A percentile compares a stretch with the other conserved stretches of the same genome.
Evolutionary conservation across 2,888 invertebrate genomes (phyloP).

Genomic region (Pristionchus arcanus): DNA sequence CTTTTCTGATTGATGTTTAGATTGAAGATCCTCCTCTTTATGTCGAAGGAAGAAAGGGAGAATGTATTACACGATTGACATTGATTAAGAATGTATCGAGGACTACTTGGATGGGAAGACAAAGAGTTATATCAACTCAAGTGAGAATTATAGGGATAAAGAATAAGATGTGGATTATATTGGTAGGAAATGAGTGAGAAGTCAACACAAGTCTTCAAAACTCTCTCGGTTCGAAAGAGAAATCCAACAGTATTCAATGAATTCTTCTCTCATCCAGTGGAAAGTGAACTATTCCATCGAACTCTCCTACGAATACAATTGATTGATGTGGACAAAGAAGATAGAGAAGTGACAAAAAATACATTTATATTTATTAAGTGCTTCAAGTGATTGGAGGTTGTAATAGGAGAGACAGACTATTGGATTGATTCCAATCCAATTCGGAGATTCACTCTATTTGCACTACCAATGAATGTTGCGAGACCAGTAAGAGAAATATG

Average conservation of each 20-base stretch:
- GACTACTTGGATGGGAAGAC: conserved; percentile 50
- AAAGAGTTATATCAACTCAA: conserved; percentile 9
- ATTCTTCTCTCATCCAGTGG: conserved; percentile 46
- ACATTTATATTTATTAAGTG: background rate
- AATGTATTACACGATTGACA: background rate
- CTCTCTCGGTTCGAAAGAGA: conserved; percentile 36
- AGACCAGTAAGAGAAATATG: conserved; percentile 30
- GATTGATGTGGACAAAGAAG: conserved; percentile 37
- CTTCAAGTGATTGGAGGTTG: background rate
- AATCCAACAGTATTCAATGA: conserved; percentile 52
- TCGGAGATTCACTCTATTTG: conserved; percentile 44
- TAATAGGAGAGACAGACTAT: conserved; percentile 49
- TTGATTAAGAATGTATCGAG: conserved; percentile 37
- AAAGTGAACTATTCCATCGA: conserved; percentile 23
- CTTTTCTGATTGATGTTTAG: background rate
- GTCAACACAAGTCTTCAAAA: background rate
- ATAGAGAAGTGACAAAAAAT: background rate
- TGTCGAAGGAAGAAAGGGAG: conserved; percentile 20
- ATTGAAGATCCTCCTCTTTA: conserved; percentile 40
- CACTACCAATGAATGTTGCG: conserved; percentile 33
- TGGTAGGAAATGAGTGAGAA: conserved; percentile 33
- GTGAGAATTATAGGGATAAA: background rate
- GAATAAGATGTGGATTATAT: background rate
- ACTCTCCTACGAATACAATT: conserved; percentile 50
- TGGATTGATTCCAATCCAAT: conserved; percentile 55